Evolutionary conservation across 2,797 vertebrate genomes (phyloP).

Genomic region (Morus bassanus): DNA sequence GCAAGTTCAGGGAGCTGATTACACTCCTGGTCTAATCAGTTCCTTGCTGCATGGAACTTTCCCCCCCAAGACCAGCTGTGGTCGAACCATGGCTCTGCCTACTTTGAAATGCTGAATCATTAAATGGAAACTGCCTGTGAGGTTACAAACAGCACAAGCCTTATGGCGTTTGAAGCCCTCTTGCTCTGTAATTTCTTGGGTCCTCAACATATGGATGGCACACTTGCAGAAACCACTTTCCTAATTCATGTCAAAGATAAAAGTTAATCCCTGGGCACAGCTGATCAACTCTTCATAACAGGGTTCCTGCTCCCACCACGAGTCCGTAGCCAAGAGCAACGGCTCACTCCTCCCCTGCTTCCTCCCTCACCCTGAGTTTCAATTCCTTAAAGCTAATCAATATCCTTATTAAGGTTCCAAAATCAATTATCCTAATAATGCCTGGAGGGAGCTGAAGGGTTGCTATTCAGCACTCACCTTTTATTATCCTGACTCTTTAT

Average conservation of each 20-base stretch:
- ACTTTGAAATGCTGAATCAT: neutral
- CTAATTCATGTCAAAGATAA: neutral
- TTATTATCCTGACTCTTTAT: conserved; percentile 58
- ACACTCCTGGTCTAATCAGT: conserved; percentile 45
- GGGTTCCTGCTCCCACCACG: neutral
- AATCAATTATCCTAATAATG: conserved; percentile 72
- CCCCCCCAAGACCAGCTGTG: neutral
- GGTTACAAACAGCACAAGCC: neutral
- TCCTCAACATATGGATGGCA: neutral
- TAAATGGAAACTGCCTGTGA: neutral
- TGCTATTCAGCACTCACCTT: conserved; percentile 60
- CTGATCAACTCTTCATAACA: neutral
- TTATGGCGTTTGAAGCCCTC: neutral
- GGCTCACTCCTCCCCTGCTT: neutral
- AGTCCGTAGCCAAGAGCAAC: conserved; percentile 9
- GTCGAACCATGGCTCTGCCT: neutral
- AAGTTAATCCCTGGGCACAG: neutral
- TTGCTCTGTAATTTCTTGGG: neutral
- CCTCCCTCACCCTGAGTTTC: neutral
- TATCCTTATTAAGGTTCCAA: conserved; percentile 67
- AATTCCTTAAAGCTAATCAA: conserved; percentile 59
- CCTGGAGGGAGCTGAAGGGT: conserved; percentile 55
- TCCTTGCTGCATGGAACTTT: conserved; percentile 7
- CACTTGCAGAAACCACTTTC: neutral
- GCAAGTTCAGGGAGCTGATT: conserved; percentile 52